These are phyloP conservation scores for Prenolepis imparis DNA, from an alignment of 2,888 invertebrate genomes.

Conservation along the genomic window DNA sequence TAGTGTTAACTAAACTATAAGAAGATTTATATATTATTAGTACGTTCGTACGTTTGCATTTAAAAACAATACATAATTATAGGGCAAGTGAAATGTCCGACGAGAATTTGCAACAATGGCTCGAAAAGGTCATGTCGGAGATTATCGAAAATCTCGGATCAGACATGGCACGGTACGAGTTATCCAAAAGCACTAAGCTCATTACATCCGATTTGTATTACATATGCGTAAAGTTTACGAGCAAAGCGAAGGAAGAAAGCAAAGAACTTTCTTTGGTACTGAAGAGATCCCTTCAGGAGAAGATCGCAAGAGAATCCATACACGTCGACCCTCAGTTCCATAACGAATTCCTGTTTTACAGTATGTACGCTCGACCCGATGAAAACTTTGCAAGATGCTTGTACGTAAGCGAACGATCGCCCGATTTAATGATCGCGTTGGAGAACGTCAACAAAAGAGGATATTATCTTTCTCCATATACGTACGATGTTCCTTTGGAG, in stretches of 20 bases:
- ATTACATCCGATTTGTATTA: slow-evolving; percentile 70
- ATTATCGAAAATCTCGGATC: slow-evolving; percentile 55
- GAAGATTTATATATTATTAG: neutral
- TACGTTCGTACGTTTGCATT: neutral
- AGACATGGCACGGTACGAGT: slow-evolving; percentile 56
- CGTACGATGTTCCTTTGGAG: slow-evolving; percentile 69
- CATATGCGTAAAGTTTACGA: slow-evolving; percentile 60
- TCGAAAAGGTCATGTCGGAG: slow-evolving; percentile 64
- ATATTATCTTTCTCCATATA: slow-evolving; percentile 65
- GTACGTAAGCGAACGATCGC: slow-evolving; percentile 56
- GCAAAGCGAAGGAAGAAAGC: neutral
- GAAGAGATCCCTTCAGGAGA: slow-evolving; percentile 59
- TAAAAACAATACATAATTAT: neutral
- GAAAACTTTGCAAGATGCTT: slow-evolving; percentile 65
- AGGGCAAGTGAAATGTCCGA: neutral
- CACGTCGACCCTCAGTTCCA: slow-evolving; percentile 68
- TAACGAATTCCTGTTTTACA: slow-evolving; percentile 83
- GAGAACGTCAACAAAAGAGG: slow-evolving; percentile 76
- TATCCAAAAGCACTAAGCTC: slow-evolving; percentile 64
- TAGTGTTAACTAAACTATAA: too few relatives aligned
- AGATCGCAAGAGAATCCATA: accelerated
- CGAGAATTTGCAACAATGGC: neutral
- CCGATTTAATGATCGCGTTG: slow-evolving; percentile 71
- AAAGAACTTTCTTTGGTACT: slow-evolving; percentile 61
- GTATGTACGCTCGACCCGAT: slow-evolving; percentile 56